Conservation (phyloP, 2,113 vertebrate genomes). For the Pluvianellus socialis region DNA sequence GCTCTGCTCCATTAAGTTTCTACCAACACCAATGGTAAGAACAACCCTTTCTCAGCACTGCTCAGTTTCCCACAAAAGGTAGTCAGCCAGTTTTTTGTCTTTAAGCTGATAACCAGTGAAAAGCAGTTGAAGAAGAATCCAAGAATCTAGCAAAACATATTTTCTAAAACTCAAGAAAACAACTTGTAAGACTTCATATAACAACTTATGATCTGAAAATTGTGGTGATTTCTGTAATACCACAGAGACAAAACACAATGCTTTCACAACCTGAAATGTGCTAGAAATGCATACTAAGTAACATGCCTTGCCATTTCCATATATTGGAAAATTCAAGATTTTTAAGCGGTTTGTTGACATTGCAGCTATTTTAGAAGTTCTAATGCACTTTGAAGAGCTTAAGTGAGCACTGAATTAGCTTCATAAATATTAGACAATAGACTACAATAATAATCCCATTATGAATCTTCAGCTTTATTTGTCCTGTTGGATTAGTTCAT, state of each 20-base stretch:
- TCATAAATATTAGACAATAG: conserved; percentile 16
- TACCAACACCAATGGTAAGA: not conserved
- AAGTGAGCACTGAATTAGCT: not conserved
- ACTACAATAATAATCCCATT: conserved; percentile 11
- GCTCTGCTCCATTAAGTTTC: not conserved
- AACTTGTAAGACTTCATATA: not conserved
- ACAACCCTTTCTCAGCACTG: not conserved
- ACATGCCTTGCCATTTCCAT: not conserved
- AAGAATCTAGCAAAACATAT: not conserved
- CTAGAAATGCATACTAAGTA: not conserved
- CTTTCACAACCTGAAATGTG: not conserved
- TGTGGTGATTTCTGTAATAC: not conserved
- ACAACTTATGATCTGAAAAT: not conserved
- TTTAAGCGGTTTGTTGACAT: not conserved
- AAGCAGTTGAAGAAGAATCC: not conserved
- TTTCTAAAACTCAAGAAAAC: not conserved
- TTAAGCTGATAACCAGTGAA: not conserved
- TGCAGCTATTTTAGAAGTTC: not conserved
- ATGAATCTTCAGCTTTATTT: conserved; percentile 5
- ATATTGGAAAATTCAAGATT: not conserved
- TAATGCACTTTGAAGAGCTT: conserved; percentile 5
- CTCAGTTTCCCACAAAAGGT: not conserved
- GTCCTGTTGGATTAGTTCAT: not conserved
- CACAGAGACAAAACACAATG: not conserved
- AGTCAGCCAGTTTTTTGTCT: not conserved